Percentiles rank a stretch among this genome's conserved stretches.
Evolutionary conservation across 2,113 vertebrate species (phyloP).

Genomic region (Camelus dromedarius): DNA sequence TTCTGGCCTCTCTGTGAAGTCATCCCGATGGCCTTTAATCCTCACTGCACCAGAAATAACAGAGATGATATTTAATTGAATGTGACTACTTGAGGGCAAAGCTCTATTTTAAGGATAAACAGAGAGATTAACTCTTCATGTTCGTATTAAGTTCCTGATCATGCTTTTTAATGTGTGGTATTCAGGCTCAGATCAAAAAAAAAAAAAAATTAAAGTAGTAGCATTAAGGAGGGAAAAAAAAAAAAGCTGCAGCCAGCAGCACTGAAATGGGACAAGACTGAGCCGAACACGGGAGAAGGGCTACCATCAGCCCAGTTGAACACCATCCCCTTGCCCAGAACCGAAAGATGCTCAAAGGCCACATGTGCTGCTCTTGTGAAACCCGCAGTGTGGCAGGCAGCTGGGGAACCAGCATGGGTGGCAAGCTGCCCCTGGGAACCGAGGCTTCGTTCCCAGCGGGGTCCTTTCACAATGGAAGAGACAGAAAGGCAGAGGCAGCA

Average conservation of each 20-base stretch:
- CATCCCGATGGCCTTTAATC: not conserved
- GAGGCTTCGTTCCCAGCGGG: not conserved
- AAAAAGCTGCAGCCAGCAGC: not conserved
- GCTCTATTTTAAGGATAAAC: not conserved
- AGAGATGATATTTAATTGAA: not conserved
- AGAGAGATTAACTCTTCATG: not conserved
- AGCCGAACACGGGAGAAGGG: not conserved
- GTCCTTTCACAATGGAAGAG: accelerated
- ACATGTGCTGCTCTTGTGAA: not conserved
- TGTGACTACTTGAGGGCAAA: not conserved
- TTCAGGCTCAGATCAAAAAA: not conserved
- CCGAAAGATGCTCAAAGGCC: not conserved
- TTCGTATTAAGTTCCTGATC: not conserved
- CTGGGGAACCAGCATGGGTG: not conserved
- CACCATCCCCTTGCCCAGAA: accelerated
- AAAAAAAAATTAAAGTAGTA: too few species aligned
- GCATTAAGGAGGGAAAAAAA: not conserved
- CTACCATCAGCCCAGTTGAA: accelerated
- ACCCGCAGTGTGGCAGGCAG: not conserved
- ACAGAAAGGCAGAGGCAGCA: not conserved
- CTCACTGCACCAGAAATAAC: not conserved
- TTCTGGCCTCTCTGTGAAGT: not conserved
- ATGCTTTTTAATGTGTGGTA: not conserved
- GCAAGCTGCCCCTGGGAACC: not conserved
- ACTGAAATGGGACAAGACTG: accelerated